Evolutionary conservation across 2,888 invertebrate species (phyloP), one percentile per base, ranked within the genome.

Genomic region (Drosophila fulvimacula): DNA sequence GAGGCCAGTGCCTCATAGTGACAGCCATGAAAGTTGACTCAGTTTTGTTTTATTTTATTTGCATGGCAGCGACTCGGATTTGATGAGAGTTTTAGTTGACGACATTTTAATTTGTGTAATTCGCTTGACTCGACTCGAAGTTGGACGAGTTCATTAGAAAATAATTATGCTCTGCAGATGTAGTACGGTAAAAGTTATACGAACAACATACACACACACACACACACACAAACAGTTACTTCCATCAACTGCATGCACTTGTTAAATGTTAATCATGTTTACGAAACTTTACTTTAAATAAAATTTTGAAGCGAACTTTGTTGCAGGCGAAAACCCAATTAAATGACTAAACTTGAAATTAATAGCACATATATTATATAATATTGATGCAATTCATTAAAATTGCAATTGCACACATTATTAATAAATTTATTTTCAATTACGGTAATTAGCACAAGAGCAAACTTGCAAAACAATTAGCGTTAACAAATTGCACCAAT

Each of bases 391-490:
- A 58, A 70, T 64, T 61, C 24, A 65, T 65, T 51, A 24, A 44
- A 66, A 76, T 66, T 53, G 61, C 46, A 71, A 56, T 42, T 60
- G 64, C 58, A 66, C 44, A 38, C 55, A 67, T 49, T 62, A 66
- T 69, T 48, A 27, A 74, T 64, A 61, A 34, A 71, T 76, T 44
- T 39, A 67, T 70, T 78, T 76, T 69, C 51, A 66, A 79, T 62
- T 78, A 17, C 46, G 42, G 46, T 56, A 69, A 69, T 69, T 69
- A 69, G 51, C 71, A 34, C 56, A 52, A 61, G 49, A 32, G 41
- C 48, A 58, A 67, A 64, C 69, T 75, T 79, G 74, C 86, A 56
- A 72, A 79, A 81, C 68, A 85, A 89, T 87, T 88, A 84, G 81
- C 76, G 68, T 76, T 60, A 72, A 77, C 59, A 71, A 71, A 75